phyloP scores from a whole-genome alignment of 2,797 vertebrate species.

The Rhadinocentrus ornatus region DNA sequence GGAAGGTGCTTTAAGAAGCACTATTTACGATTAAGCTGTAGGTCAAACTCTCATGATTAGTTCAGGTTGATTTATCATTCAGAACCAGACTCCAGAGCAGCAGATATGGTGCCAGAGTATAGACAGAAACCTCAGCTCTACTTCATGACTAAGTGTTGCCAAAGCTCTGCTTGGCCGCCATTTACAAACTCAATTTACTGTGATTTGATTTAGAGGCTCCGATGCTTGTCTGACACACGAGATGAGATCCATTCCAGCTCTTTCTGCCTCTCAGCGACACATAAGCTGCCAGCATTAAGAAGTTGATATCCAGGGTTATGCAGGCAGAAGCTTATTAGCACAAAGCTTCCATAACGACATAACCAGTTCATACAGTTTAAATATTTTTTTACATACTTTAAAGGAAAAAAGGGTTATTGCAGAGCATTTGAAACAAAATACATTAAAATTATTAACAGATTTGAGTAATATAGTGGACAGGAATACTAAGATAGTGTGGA shows the following conservation, averaged over 20 bases:
- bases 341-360: not conserved
- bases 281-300: constrained; percentile 51
- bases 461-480: not conserved
- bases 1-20: constrained; percentile 4
- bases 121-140: constrained; percentile 26
- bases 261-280: constrained; percentile 44
- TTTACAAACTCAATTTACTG: constrained; percentile 74
- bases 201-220: constrained; percentile 70
- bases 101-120: constrained; percentile 20
- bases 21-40: constrained; percentile 15
- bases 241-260: constrained; percentile 47
- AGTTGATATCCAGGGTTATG: constrained; percentile 36
- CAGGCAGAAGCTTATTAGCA: constrained; percentile 7
- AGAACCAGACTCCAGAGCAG: constrained; percentile 29
- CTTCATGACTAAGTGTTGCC: constrained; percentile 16
- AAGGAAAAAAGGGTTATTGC: too few species aligned
- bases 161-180: constrained; percentile 60
- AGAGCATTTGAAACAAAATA: not conserved
- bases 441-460: not conserved
- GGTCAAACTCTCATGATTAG: constrained; percentile 30
- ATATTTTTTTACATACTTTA: not conserved
- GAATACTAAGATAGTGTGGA: constrained; percentile 6
- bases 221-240: constrained; percentile 68
- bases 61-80: constrained; percentile 39
- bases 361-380: not conserved